Base-by-base conservation (phyloP, 2,113 vertebrate genomes). In the Rhodinocichla rosea region DNA sequence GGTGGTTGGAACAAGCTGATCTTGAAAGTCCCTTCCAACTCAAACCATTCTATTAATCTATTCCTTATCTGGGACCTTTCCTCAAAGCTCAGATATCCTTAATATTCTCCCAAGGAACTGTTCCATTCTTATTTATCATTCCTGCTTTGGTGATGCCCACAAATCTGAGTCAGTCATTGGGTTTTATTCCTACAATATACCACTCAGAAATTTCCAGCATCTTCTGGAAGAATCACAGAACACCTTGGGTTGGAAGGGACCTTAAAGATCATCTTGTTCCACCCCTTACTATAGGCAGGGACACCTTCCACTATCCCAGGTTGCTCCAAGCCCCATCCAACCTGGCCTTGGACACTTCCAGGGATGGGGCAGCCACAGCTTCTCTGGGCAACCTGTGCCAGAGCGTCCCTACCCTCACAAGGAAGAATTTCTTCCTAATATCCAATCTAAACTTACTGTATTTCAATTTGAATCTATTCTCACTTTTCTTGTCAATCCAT, bases 301-400 rank as follows among this genome's bases (percentile, higher is more conserved):
- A n/a, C 28, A n/a, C 6, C 6, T 53, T 67, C 13, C 33, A 45
- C 9, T n/a, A 6, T 1, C 3, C 13, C 6, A 44, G 44, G 11
- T 10, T 47, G 7, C 9, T 83, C 55, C 4, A 27, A 68, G 4
- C 2, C 4, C 39, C 0, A 0, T 32, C 11, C 45, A 75, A 0
- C 28, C 28, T 59, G 24, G 16, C 30, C n/a, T 53, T 53, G 39
- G 0, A 13, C 13, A 26, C 2, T 40, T 32, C 16, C 39, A 62
- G n/a, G 30, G 16, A 47, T 35, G 45, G 4, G 19, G 4, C 11
- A 60, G 3, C n/a, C n/a, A 40, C 17, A 62, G 3, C 5, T 55
- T 26, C n/a, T 68, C 45, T 40, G 30, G 39, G 8, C 5, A 53
- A 0, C 3, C 24, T 82, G n/a, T 47, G 6, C 24, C 17, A 55